Percentiles rank a stretch among this genome's conserved stretches.
phyloP scores from a whole-genome alignment of 2,888 invertebrate genomes.

The Cantharis rustica region DNA sequence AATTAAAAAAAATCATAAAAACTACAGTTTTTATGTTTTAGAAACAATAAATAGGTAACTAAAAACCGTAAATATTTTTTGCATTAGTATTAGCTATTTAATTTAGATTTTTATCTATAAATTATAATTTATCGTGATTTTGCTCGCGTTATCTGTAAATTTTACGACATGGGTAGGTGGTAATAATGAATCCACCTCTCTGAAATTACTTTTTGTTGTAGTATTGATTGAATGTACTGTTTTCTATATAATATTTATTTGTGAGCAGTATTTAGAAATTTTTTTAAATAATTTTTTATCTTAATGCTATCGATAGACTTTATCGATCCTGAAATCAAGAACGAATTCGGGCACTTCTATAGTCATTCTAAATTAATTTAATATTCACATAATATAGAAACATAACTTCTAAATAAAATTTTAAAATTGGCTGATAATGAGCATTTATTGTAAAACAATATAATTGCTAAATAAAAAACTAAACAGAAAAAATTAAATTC shows the following conservation, averaged over 20 bases:
- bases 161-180: slow-evolving; percentile 48
- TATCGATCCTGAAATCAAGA: background rate
- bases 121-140: slow-evolving; percentile 46
- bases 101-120: slow-evolving; percentile 44
- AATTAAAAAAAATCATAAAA: background rate
- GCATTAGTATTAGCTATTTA: slow-evolving; percentile 27
- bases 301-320: background rate
- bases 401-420: too few species aligned
- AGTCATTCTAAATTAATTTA: too few species aligned
- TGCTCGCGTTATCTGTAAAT: slow-evolving; percentile 44
- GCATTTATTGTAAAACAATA: too few species aligned
- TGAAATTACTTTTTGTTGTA: slow-evolving; percentile 51
- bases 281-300: too few species aligned
- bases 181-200: slow-evolving; percentile 46
- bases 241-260: slow-evolving; percentile 16
- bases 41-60: background rate
- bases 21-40: background rate
- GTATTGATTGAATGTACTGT: slow-evolving; percentile 48
- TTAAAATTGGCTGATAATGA: too few species aligned
- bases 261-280: background rate
- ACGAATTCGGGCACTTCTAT: background rate
- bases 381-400: too few species aligned
- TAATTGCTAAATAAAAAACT: too few species aligned
- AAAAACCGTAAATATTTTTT: background rate
- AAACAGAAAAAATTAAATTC: too few species aligned